A percentile compares a stretch with the other conserved stretches of the same genome.
phyloP scores from a whole-genome alignment of 37 sponge, comb jelly and placozoan genomes.

The Bolinopsis microptera region DNA sequence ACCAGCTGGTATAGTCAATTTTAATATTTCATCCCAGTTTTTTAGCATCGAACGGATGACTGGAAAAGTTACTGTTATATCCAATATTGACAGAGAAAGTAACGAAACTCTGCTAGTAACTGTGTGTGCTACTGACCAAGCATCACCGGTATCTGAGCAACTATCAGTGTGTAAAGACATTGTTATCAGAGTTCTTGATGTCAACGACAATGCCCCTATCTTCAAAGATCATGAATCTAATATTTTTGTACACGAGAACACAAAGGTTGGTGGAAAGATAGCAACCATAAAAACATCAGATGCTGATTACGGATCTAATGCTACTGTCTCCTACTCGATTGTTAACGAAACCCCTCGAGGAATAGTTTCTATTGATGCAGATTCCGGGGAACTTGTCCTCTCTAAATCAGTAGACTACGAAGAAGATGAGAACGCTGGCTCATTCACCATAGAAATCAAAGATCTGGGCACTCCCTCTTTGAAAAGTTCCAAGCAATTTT shows the following conservation, averaged over 20 bases:
- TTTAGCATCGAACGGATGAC: background rate
- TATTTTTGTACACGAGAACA: background rate
- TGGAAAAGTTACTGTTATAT: background rate
- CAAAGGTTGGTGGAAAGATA: background rate
- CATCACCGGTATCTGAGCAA: conserved; percentile 46
- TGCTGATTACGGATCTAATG: background rate
- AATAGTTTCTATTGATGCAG: background rate
- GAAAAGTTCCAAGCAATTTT: background rate
- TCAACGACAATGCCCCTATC: conserved; percentile 16
- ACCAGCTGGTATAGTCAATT: conserved; percentile 35
- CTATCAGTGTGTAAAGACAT: conserved; percentile 5
- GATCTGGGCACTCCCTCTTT: background rate
- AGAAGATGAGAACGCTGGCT: background rate
- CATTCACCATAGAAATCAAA: background rate
- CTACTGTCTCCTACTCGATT: background rate
- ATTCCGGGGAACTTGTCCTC: background rate
- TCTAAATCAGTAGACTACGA: background rate
- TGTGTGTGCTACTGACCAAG: conserved; percentile 62
- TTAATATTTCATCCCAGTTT: background rate
- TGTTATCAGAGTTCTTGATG: conserved; percentile 17
- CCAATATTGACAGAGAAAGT: conserved; percentile 18
- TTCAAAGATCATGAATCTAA: background rate
- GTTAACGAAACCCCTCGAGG: background rate
- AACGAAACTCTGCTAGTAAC: background rate
- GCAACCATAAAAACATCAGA: background rate